phyloP scores from a whole-genome alignment of 2,888 invertebrate genomes.

The Trichopoda pennipes region DNA sequence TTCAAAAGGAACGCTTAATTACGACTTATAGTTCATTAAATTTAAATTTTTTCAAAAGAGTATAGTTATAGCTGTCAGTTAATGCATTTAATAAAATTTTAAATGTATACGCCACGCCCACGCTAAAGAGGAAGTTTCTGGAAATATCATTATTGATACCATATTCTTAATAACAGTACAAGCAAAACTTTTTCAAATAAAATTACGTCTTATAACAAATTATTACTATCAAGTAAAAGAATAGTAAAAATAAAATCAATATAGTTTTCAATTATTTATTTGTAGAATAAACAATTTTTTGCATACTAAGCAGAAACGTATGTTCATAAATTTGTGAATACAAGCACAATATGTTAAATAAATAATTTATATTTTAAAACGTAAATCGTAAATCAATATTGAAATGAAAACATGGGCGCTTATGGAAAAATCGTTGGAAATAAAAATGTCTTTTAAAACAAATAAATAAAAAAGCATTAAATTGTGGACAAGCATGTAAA shows the following conservation, averaged over 20 bases:
- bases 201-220: slow-evolving; percentile 8
- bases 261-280: slow-evolving; percentile 37
- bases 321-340: neutral
- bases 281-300: slow-evolving; percentile 34
- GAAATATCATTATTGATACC: too few relatives aligned
- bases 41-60: too few relatives aligned
- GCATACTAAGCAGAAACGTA: neutral
- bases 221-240: slow-evolving; percentile 10
- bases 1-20: too few relatives aligned
- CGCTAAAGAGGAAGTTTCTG: too few relatives aligned
- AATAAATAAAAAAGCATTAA: neutral
- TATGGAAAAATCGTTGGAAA: slow-evolving; percentile 7
- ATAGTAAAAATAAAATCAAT: neutral
- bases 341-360: neutral
- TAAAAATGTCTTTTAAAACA: slow-evolving; percentile 9
- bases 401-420: neutral
- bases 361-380: slow-evolving; percentile 10
- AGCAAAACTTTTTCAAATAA: slow-evolving; percentile 1
- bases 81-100: too few relatives aligned
- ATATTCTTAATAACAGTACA: too few relatives aligned
- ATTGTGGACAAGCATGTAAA: slow-evolving; percentile 19
- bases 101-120: too few relatives aligned
- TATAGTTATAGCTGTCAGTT: too few relatives aligned
- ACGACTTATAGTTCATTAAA: too few relatives aligned
- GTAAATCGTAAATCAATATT: slow-evolving; percentile 30